Evolutionary conservation across 2,797 vertebrate species (phyloP), one percentile per base, ranked within the genome.

Genomic region (Scarus forsteni): DNA sequence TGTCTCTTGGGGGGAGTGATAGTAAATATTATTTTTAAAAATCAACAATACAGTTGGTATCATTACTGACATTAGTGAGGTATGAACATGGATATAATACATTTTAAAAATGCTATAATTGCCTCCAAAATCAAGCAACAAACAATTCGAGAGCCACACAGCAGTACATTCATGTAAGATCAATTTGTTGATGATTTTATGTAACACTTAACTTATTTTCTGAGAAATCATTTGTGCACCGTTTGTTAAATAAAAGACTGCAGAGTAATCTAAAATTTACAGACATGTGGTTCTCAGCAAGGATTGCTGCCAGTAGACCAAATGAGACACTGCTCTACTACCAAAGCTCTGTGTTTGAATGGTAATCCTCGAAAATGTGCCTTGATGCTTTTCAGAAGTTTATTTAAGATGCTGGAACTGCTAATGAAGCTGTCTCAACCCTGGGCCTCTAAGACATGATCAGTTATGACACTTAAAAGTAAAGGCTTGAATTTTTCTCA

Each of bases 331-430:
- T 53, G 15, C 40, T 65, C 19, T 56, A 3, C 34, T 66, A 54
- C 65, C 35, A 68, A 71, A 66, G 62, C 54, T 71, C 42, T 16
- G 46, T 13, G 72, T 8, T 61, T 12, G 51, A 16, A 57, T 57
- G 14, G 83, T 79, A 78, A 89, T 69, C 38, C 56, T 48, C 60
- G 34, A 55, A 46, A 39, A 43, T 43, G 48, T 57, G 38, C 18
- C 45, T 44, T 53, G 7, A 56, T 48, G n/a, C 15, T 14, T 55
- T 50, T 54, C 6, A 15, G 8, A n/a, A 8, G 34, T 45, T 38
- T 35, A 50, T 58, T 45, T 50, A 61, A 51, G 7, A 65, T 1
- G 2, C 69, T 34, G 54, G 54, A 52, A n/a, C 13, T n/a, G 55
- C 43, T 75, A 42, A 45, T 52, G 5, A 35, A 55, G n/a, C 3